These are phyloP conservation scores for Drosophila athabasca DNA, from an alignment of 1,140 invertebrate genomes.

Conservation along the genomic window DNA sequence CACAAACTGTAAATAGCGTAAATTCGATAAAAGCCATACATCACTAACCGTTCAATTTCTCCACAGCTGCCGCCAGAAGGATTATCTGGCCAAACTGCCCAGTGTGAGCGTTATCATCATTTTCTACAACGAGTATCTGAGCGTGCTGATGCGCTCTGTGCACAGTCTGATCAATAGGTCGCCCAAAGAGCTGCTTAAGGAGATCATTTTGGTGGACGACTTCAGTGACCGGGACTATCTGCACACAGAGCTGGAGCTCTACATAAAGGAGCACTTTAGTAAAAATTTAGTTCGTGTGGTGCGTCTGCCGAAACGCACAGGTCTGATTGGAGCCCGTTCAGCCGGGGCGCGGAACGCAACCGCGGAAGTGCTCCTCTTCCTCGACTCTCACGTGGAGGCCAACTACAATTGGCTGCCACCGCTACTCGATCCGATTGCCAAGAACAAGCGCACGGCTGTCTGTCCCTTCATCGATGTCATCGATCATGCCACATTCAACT, in stretches of 20 bases:
- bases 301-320: constrained; percentile 89
- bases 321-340: constrained; percentile 94
- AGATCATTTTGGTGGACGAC: constrained; percentile 97
- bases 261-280: constrained; percentile 88
- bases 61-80: constrained; percentile 88
- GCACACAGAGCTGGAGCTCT: constrained; percentile 90
- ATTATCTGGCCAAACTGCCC: constrained; percentile 91
- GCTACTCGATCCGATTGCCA: constrained; percentile 94
- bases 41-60: constrained; percentile 25
- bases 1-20: constrained; percentile 87
- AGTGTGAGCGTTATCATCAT: constrained; percentile 95
- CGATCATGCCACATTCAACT: constrained; percentile 96
- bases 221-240: constrained; percentile 90
- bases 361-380: constrained; percentile 94
- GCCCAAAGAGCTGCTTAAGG: constrained; percentile 91
- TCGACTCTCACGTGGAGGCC: constrained; percentile 97
- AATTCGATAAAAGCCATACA: background rate
- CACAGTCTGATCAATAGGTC: constrained; percentile 93
- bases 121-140: constrained; percentile 97
- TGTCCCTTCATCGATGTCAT: constrained; percentile 99
- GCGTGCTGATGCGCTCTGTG: constrained; percentile 93
- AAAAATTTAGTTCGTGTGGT: constrained; percentile 88
- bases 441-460: constrained; percentile 93
- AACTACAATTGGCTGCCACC: constrained; percentile 98
- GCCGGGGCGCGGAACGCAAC: constrained; percentile 93